Conservation (phyloP, 1,140 invertebrate genomes). For the Drosophila tropicalis region DNA sequence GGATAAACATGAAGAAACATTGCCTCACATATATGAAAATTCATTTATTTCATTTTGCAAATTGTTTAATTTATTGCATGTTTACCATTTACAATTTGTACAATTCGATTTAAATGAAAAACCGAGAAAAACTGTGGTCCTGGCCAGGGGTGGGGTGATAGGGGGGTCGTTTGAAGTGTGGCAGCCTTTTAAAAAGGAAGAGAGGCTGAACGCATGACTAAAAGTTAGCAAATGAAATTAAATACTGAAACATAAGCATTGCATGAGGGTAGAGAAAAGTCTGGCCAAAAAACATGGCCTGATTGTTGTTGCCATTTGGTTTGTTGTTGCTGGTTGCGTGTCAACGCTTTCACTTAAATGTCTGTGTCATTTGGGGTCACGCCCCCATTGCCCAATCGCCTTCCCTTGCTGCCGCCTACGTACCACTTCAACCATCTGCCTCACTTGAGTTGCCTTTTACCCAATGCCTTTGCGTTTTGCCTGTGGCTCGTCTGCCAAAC, state of each 20-base stretch:
- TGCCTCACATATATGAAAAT: constrained; percentile 60
- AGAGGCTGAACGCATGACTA: constrained; percentile 44
- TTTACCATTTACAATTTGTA: constrained; percentile 79
- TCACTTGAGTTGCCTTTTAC: constrained; percentile 45
- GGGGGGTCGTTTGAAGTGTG: not conserved
- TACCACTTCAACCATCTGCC: constrained; percentile 18
- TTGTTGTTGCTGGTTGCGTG: constrained; percentile 59
- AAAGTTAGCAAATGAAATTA: constrained; percentile 76
- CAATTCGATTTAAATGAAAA: constrained; percentile 69
- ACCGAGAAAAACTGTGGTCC: constrained; percentile 2
- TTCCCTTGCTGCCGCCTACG: not conserved
- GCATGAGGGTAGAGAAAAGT: constrained; percentile 23
- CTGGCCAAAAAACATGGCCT: constrained; percentile 40
- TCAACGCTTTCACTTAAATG: constrained; percentile 77
- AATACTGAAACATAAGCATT: constrained; percentile 51
- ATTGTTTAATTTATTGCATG: constrained; percentile 77
- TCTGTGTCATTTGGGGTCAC: constrained; percentile 73
- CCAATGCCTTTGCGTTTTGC: constrained; percentile 35
- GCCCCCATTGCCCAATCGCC: constrained; percentile 57
- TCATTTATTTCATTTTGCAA: constrained; percentile 77
- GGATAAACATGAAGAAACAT: constrained; percentile 42
- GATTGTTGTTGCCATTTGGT: constrained; percentile 18
- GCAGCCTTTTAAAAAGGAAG: not conserved
- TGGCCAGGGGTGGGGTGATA: not conserved
- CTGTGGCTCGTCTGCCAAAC: constrained; percentile 58